These are phyloP conservation scores for Idaea aversata DNA, from an alignment of 2,888 invertebrate genomes.

Conservation along the genomic window DNA sequence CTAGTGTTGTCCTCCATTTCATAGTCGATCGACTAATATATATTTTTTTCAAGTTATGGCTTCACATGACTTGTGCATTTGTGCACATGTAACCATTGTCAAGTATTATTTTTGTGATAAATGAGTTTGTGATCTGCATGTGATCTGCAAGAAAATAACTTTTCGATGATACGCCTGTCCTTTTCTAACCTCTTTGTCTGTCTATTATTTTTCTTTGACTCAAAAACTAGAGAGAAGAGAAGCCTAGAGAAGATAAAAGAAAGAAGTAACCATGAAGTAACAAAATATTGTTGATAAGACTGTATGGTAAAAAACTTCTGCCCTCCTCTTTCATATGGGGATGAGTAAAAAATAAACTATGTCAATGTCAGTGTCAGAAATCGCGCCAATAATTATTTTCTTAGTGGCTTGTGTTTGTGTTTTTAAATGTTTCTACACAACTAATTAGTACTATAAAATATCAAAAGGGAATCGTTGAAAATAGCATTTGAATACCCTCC, in stretches of 20 bases:
- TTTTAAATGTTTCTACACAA: constrained; percentile 6
- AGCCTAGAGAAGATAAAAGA: no score
- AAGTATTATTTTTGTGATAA: no score
- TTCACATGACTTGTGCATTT: no score
- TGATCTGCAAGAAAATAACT: no score
- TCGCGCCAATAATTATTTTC: constrained; percentile 20
- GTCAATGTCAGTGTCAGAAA: constrained; percentile 19
- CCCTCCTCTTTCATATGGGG: no score
- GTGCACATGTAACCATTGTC: no score
- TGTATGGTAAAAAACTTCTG: neutral
- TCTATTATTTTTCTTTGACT: no score
- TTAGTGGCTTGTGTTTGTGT: constrained; percentile 10
- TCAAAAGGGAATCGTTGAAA: neutral
- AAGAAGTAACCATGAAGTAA: no score
- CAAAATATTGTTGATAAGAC: neutral
- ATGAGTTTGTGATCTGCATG: no score
- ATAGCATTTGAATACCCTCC: neutral
- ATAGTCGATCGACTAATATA: constrained; percentile 18
- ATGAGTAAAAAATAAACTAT: neutral
- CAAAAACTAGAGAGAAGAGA: no score
- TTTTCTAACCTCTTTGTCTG: no score
- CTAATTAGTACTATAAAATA: constrained; percentile 2
- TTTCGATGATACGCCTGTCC: no score
- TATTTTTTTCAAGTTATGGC: neutral
- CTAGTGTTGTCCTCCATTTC: constrained; percentile 34